These are phyloP conservation scores for Embiotoca jacksoni DNA, from an alignment of 2,113 vertebrate species.

Conservation along the genomic window DNA sequence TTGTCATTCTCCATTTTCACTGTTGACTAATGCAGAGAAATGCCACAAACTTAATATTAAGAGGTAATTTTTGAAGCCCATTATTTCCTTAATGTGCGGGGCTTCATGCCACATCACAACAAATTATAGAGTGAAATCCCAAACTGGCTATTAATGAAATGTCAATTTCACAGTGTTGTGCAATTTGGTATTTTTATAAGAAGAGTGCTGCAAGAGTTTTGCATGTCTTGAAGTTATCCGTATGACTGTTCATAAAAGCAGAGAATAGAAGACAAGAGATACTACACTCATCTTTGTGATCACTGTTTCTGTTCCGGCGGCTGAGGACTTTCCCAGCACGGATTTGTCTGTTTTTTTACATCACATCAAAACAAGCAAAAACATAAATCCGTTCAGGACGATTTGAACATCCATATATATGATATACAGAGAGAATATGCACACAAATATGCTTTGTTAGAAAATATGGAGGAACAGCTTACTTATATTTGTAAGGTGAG, in stretches of 20 bases:
- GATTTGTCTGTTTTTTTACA: too few species aligned
- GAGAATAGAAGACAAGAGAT: too few species aligned
- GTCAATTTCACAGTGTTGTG: constrained; percentile 15
- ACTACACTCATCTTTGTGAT: too few species aligned
- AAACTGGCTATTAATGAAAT: constrained; percentile 25
- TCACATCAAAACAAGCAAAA: too few species aligned
- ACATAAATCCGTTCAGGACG: too few species aligned
- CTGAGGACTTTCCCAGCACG: too few species aligned
- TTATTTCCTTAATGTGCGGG: constrained; percentile 20
- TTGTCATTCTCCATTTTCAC: constrained; percentile 22
- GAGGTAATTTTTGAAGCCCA: constrained; percentile 11
- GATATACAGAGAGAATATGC: too few species aligned
- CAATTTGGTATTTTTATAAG: constrained; percentile 6
- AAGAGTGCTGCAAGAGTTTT: not conserved
- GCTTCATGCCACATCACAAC: constrained; percentile 14
- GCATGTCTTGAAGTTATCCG: not conserved
- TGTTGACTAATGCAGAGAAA: constrained; percentile 32
- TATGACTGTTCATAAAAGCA: not conserved
- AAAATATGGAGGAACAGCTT: too few species aligned
- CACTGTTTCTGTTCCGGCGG: too few species aligned
- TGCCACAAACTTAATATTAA: constrained; percentile 11
- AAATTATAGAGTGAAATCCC: constrained; percentile 1
- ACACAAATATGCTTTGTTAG: too few species aligned
- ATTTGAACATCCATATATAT: too few species aligned
- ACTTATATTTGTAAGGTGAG: too few species aligned